A percentile compares a stretch with the other conserved stretches of the same genome.
These are phyloP conservation scores for Plusia festucae DNA, from an alignment of 2,888 invertebrate species.

Conservation along the genomic window DNA sequence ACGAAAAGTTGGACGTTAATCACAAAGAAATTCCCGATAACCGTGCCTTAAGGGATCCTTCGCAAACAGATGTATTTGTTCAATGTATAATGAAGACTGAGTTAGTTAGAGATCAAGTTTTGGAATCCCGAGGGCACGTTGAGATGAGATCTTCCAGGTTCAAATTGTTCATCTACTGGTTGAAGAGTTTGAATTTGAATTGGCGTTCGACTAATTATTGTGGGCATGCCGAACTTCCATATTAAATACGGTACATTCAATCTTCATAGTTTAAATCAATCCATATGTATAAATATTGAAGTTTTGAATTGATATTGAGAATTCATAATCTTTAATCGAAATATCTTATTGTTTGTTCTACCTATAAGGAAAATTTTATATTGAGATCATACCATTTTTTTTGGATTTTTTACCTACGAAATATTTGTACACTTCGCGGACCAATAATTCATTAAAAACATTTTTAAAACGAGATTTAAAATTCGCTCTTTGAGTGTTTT, in stretches of 20 bases:
- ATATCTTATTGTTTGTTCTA: neutral
- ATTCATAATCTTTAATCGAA: neutral
- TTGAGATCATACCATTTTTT: no score
- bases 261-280: neutral
- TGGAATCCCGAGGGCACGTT: slow-evolving; percentile 47
- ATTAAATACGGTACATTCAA: neutral
- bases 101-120: slow-evolving; percentile 62
- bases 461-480: slow-evolving; percentile 39
- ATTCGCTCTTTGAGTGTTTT: slow-evolving; percentile 31
- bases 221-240: slow-evolving; percentile 35
- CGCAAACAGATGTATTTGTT: slow-evolving; percentile 65
- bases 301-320: neutral
- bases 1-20: slow-evolving; percentile 57
- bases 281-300: neutral
- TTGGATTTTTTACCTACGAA: no score
- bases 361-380: neutral
- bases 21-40: slow-evolving; percentile 58
- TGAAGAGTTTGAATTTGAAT: slow-evolving; percentile 55
- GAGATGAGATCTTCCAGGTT: slow-evolving; percentile 45
- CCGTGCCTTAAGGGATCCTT: slow-evolving; percentile 51
- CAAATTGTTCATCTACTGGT: slow-evolving; percentile 51
- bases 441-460: slow-evolving; percentile 37
- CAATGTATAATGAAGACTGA: slow-evolving; percentile 64
- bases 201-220: slow-evolving; percentile 57
- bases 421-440: slow-evolving; percentile 32